phyloP scores from a whole-genome alignment of 2,888 invertebrate species.

The Hirtodrosophila histrioides region DNA sequence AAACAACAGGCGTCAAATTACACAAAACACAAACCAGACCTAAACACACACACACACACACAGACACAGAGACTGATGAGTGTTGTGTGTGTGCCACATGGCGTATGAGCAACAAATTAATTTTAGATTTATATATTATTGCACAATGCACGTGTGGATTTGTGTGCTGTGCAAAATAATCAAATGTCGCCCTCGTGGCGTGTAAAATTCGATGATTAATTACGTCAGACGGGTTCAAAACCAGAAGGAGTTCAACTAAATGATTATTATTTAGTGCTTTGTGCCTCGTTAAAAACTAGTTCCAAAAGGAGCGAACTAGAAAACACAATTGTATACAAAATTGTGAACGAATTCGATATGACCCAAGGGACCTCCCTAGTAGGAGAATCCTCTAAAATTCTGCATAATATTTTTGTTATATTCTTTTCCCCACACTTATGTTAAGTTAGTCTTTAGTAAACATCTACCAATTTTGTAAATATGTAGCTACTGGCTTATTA shows the following conservation, averaged over 20 bases:
- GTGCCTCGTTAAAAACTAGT: no score
- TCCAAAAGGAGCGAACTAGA: no score
- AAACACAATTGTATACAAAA: no score
- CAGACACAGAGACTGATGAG: conserved; percentile 6
- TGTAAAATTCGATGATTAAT: conserved; percentile 71
- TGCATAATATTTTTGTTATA: no score
- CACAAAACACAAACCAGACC: conserved; percentile 67
- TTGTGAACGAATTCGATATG: no score
- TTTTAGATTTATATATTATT: conserved; percentile 68
- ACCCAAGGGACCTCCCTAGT: no score
- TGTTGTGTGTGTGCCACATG: conserved; percentile 35
- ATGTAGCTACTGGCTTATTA: no score
- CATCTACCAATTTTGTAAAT: no score
- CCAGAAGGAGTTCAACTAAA: not conserved
- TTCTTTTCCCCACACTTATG: no score
- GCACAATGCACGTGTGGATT: conserved; percentile 10
- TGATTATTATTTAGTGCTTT: conserved; percentile 12
- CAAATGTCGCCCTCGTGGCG: conserved; percentile 63
- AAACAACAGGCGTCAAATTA: conserved; percentile 79
- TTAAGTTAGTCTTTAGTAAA: no score
- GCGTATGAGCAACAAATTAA: conserved; percentile 72
- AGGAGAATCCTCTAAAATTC: no score
- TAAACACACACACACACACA: conserved; percentile 23
- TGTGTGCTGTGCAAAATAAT: conserved; percentile 55
- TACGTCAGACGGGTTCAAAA: conserved; percentile 47